Conservation (phyloP, 2,113 vertebrate species). For the Entelurus aequoreus region DNA sequence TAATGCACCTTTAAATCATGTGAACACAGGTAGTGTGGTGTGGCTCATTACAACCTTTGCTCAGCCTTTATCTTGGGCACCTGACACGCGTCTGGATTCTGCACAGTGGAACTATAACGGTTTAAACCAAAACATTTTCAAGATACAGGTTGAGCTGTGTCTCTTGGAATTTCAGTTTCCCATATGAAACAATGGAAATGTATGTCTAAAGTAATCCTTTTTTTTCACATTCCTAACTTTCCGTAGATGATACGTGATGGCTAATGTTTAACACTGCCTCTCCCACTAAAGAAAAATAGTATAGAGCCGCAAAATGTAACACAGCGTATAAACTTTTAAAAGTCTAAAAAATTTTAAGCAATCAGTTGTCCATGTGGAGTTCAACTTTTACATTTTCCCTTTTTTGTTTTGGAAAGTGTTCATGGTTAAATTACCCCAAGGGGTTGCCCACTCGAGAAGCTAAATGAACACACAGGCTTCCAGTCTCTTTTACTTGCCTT, state of each 20-base stretch:
- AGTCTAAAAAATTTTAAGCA: no score
- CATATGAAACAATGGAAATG: not conserved
- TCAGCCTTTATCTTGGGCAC: not conserved
- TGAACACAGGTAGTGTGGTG: not conserved
- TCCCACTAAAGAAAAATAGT: no score
- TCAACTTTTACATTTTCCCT: no score
- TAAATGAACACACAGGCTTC: no score
- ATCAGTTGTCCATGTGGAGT: no score
- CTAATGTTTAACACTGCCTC: not conserved
- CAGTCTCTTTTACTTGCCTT: no score
- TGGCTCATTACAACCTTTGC: not conserved
- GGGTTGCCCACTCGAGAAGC: no score
- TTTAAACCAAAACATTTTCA: not conserved
- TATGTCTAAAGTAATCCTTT: no score
- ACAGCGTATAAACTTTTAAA: no score
- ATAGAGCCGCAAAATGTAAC: no score
- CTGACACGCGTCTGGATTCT: not conserved
- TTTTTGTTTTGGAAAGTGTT: no score
- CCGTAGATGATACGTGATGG: not conserved
- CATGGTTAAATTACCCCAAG: no score
- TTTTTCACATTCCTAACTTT: not conserved
- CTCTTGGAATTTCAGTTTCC: not conserved
- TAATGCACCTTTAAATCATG: not conserved
- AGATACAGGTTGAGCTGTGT: not conserved
- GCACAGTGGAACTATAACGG: not conserved